Base-by-base conservation (phyloP, 2,888 invertebrate genomes). In the Fragum sueziense region DNA sequence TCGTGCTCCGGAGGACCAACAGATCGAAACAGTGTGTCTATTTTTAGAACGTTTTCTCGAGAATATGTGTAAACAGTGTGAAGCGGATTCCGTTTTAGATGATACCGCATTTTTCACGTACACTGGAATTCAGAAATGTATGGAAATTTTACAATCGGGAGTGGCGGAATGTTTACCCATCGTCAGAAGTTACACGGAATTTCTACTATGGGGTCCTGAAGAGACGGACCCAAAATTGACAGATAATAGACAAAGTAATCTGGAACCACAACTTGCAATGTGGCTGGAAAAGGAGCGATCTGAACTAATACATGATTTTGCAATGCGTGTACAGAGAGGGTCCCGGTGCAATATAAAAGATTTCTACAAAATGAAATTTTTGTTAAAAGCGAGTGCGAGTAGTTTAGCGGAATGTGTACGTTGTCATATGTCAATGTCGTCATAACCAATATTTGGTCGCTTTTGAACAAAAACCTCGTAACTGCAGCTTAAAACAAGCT, bases 281-380 rank as follows among this genome's bases (percentile, higher is more conserved):
- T 91, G 91, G 91, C 75, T 91, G 54, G 91, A 91, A 76, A 84
- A 86, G 14, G 88, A 91, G 76, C 61, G 90, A 22, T 85, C 90
- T 14, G 65, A 76, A 9, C 71, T 88, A 31, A 87, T 90, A 31
- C 88, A 88, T 22, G 81, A 83, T 34, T 88, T 90, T 69, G 90
- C 91, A 11, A 86, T 86, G 37, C 81, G 80, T 34, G 71, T 83
- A 11, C 80, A 84, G 33, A 76, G 80, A 4, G 88, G 86, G 14
- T 73, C 84, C 27, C 85, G 86, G 20, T 86, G 88, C 33, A 85
- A 85, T 9, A 79, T 90, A 31, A 86, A 87, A 37, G 89, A 91
- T 61, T 90, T 88, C 68, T 91, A 90, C 74, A 86, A 87, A n/a
- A 86, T 91, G 85, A 90, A 90, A 69, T 91, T 91, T 78, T 81